A percentile compares a stretch with the other conserved stretches of the same genome.
phyloP scores from a whole-genome alignment of 1,140 invertebrate genomes.

The Aradophagus sp. region DNA sequence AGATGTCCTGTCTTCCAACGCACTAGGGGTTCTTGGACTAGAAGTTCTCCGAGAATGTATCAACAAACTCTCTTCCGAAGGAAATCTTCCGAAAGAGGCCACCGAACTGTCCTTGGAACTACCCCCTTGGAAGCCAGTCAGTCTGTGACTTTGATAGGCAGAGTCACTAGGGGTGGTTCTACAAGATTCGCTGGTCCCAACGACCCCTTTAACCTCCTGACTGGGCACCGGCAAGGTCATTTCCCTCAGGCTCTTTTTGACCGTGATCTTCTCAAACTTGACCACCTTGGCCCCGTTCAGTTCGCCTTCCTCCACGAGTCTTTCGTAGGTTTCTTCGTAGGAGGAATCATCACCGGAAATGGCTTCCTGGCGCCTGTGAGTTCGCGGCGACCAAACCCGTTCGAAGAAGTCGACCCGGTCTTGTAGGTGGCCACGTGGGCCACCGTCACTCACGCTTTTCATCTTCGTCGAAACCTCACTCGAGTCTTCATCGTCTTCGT shows the following conservation, averaged over 20 bases:
- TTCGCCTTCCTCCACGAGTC: constrained; percentile 79
- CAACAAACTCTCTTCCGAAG: constrained; percentile 77
- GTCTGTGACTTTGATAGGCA: constrained; percentile 77
- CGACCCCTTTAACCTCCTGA: constrained; percentile 2
- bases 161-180: constrained; percentile 78
- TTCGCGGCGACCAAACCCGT: constrained; percentile 80
- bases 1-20: constrained; percentile 63
- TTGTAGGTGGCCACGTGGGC: constrained; percentile 76
- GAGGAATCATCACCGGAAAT: constrained; percentile 64
- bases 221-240: constrained; percentile 44
- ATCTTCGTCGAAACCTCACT: constrained; percentile 10
- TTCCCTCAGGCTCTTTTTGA: constrained; percentile 76
- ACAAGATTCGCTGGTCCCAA: constrained; percentile 60
- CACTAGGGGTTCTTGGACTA: constrained; percentile 57
- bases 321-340: constrained; percentile 77
- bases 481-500: constrained; percentile 30
- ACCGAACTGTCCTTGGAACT: constrained; percentile 73
- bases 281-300: constrained; percentile 78
- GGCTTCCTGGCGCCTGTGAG: constrained; percentile 42
- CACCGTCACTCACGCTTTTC: constrained; percentile 17
- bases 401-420: constrained; percentile 86
- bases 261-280: constrained; percentile 81
- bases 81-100: constrained; percentile 73
- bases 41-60: constrained; percentile 51
- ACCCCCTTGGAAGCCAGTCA: constrained; percentile 69